Percentiles rank a stretch among this genome's conserved stretches.
phyloP scores from a whole-genome alignment of 2,888 invertebrate species.

The Hydropsyche betteni region DNA sequence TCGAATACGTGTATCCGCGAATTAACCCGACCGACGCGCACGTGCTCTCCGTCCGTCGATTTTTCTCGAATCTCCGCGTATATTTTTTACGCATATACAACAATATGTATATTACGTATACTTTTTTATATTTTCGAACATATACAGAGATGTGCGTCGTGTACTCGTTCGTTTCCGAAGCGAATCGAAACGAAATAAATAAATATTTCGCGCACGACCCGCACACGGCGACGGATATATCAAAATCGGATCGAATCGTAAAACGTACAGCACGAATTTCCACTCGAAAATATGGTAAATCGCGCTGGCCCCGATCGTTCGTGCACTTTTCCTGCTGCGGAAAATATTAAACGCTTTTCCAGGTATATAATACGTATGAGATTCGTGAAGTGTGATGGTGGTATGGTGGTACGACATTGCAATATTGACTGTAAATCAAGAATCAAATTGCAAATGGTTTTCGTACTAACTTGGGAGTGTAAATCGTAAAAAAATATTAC shows the following conservation, averaged over 20 bases:
- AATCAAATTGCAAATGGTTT: background rate
- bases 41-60: no score
- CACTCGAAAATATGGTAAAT: constrained; percentile 13
- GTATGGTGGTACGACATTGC: background rate
- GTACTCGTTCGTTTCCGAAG: no score
- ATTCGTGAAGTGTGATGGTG: background rate
- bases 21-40: no score
- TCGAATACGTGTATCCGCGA: no score
- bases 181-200: constrained; percentile 12
- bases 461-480: no score
- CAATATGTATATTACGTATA: no score
- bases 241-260: constrained; percentile 16
- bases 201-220: constrained; percentile 12
- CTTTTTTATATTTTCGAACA: no score
- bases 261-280: constrained; percentile 6
- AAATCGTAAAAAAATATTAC: no score
- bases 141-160: no score
- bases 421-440: background rate
- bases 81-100: no score
- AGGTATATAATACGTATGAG: background rate
- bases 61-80: no score
- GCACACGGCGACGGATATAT: background rate
- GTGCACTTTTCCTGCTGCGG: background rate
- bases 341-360: constrained; percentile 1
- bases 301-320: background rate